phyloP scores from a whole-genome alignment of 2,888 invertebrate species.

The Diarsia mendica region DNA sequence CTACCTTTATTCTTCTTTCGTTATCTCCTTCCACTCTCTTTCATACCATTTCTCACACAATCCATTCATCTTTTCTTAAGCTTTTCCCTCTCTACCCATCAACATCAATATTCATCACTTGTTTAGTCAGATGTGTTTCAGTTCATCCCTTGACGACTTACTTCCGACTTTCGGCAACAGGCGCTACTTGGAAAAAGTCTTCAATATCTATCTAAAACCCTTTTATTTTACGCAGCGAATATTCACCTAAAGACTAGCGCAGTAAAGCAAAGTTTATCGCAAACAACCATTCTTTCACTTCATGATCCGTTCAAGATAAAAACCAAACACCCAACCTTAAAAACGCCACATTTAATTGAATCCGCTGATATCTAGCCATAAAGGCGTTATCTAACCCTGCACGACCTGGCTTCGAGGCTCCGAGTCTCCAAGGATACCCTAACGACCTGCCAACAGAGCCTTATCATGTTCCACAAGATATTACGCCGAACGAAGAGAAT shows the following conservation, averaged over 20 bases:
- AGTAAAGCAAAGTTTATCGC: conserved; percentile 14
- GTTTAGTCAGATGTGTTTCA: no score
- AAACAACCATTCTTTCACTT: conserved; percentile 27
- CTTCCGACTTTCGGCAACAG: no score
- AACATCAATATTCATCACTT: no score
- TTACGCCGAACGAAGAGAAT: conserved; percentile 43
- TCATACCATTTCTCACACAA: no score
- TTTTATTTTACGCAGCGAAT: not conserved
- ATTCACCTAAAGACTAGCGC: not conserved
- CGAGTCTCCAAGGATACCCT: conserved; percentile 56
- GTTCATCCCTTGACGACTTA: no score
- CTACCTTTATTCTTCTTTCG: no score
- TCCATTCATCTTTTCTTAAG: no score
- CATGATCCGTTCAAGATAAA: conserved; percentile 45
- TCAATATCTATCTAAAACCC: not conserved
- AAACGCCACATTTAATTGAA: conserved; percentile 57
- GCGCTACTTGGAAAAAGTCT: not conserved
- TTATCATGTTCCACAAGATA: conserved; percentile 53
- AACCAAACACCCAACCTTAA: conserved; percentile 14
- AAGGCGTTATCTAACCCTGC: conserved; percentile 51
- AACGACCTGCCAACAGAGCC: conserved; percentile 60
- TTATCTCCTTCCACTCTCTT: no score
- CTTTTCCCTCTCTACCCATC: no score
- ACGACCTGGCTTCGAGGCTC: conserved; percentile 32
- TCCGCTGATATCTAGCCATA: conserved; percentile 51